Conservation (phyloP, 1,140 invertebrate species). For the Trichoplusia ni region DNA sequence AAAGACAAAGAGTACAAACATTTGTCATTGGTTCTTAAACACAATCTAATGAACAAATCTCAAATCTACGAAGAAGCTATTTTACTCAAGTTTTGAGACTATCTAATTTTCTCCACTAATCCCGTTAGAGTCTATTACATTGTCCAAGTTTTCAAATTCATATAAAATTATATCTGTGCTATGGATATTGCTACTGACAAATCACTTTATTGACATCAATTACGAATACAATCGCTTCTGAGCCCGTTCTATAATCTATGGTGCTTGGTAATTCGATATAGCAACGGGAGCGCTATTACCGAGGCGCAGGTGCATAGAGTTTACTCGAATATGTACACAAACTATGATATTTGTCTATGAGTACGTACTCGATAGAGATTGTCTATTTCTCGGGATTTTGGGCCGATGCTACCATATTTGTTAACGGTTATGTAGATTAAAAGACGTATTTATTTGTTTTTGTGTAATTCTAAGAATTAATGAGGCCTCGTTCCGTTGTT, state of each 20-base stretch:
- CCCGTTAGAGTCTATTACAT: no score
- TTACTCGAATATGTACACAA: conserved; percentile 8
- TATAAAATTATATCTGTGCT: no score
- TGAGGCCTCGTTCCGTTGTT: no score
- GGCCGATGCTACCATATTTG: background rate
- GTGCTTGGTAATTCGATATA: conserved; percentile 11
- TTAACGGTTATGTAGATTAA: conserved; percentile 25
- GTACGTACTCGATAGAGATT: background rate
- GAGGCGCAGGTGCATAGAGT: conserved; percentile 26
- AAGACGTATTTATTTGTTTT: conserved; percentile 18
- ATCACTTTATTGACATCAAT: no score
- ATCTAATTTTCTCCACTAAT: no score
- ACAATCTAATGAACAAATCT: no score
- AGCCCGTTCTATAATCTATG: conserved; percentile 17
- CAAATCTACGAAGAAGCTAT: no score
- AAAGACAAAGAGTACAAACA: no score
- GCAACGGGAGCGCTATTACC: conserved; percentile 18
- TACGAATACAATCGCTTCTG: background rate
- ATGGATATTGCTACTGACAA: no score
- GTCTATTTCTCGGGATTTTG: conserved; percentile 2
- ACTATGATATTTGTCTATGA: conserved; percentile 21
- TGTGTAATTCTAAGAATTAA: conserved; percentile 3
- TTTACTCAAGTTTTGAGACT: no score
- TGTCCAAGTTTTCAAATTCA: no score
- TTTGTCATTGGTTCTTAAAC: no score